phyloP scores from a whole-genome alignment of 2,797 vertebrate species.

The Champsocephalus gunnari region DNA sequence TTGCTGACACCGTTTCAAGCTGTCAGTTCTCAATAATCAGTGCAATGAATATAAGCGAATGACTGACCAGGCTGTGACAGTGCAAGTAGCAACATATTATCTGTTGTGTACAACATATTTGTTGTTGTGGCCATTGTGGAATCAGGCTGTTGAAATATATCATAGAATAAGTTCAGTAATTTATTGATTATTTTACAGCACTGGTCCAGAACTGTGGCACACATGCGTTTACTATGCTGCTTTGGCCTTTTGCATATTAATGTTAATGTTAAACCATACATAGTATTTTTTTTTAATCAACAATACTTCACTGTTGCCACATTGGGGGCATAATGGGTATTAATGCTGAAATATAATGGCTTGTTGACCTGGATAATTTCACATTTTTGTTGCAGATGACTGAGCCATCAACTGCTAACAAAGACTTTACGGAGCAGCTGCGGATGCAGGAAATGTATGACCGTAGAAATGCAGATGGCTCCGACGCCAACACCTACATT shows the following conservation, averaged over 20 bases:
- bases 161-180: background rate
- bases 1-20: background rate
- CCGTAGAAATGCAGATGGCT: slow-evolving; percentile 63
- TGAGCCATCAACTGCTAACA: slow-evolving; percentile 81
- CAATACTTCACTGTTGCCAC: background rate
- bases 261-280: background rate
- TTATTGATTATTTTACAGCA: background rate
- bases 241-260: background rate
- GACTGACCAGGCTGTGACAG: background rate
- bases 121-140: background rate
- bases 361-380: background rate
- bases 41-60: slow-evolving; percentile 5
- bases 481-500: slow-evolving; percentile 83
- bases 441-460: slow-evolving; percentile 91
- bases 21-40: background rate
- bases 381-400: slow-evolving; percentile 80
- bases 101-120: too few relatives aligned
- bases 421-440: slow-evolving; percentile 93
- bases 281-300: background rate
- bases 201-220: background rate
- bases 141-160: background rate
- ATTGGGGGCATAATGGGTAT: background rate
- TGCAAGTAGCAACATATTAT: background rate
- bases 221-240: background rate
- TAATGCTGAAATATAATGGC: background rate